These are phyloP conservation scores for Narcine bancroftii DNA, from an alignment of 2,113 vertebrate species.

Conservation along the genomic window DNA sequence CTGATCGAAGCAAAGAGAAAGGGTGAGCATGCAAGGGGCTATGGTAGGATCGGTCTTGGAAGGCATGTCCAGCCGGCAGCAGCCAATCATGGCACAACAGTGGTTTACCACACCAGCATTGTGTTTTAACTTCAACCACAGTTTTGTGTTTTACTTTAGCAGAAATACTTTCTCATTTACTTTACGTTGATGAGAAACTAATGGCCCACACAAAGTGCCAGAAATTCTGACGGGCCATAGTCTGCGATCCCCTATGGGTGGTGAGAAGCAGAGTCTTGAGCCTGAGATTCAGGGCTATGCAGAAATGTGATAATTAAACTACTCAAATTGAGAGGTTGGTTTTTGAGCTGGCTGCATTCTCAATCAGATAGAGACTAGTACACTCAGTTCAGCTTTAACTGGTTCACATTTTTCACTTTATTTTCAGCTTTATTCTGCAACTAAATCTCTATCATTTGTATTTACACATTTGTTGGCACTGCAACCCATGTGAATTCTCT, in stretches of 20 bases:
- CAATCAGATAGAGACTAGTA: background rate
- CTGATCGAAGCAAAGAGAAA: too few relatives aligned
- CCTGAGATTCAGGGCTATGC: slow-evolving; percentile 1
- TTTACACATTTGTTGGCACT: slow-evolving; percentile 32
- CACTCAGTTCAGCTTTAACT: slow-evolving; percentile 15
- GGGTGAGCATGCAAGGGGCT: too few relatives aligned
- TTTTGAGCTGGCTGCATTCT: background rate
- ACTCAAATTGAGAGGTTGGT: slow-evolving; percentile 16
- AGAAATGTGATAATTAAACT: background rate
- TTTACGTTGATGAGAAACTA: background rate
- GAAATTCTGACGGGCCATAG: too few relatives aligned
- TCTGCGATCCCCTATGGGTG: background rate
- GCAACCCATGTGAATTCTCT: slow-evolving; percentile 16
- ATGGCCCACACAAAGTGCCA: background rate
- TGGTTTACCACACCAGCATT: too few relatives aligned
- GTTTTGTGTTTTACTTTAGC: too few relatives aligned
- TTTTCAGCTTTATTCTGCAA: slow-evolving; percentile 29
- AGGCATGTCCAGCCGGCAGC: too few relatives aligned
- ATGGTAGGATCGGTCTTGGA: too few relatives aligned
- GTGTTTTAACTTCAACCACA: too few relatives aligned
- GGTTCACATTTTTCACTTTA: slow-evolving; percentile 5
- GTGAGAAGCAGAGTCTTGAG: background rate
- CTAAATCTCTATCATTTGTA: slow-evolving; percentile 17
- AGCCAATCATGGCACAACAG: too few relatives aligned
- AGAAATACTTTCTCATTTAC: background rate